A percentile compares a stretch with the other conserved stretches of the same genome.
These are phyloP conservation scores for Apostichopus californicus DNA, from an alignment of 35 echinoderm and acorn worm species.

Conservation along the genomic window DNA sequence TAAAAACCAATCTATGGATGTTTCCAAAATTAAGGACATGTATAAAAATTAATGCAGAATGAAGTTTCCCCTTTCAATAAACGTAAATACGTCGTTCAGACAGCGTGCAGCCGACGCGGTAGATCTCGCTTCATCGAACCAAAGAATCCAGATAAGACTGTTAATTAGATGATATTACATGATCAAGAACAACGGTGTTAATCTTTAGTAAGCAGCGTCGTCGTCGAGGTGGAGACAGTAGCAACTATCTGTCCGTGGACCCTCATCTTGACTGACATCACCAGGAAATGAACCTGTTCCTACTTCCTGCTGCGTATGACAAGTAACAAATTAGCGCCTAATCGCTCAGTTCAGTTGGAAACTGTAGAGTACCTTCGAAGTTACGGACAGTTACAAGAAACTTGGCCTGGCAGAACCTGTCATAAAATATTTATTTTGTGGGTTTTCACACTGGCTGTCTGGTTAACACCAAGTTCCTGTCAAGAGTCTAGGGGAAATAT, in stretches of 20 bases:
- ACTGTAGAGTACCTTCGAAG: not conserved
- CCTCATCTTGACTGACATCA: not conserved
- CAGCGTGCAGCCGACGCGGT: not conserved
- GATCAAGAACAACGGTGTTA: not conserved
- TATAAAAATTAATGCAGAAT: too few relatives aligned
- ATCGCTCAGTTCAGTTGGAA: not conserved
- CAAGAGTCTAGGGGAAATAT: not conserved
- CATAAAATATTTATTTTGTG: not conserved
- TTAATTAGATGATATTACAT: constrained; percentile 1
- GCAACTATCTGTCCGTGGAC: not conserved
- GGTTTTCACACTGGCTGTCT: not conserved
- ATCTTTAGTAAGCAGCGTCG: not conserved
- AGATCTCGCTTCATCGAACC: not conserved
- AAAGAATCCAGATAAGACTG: not conserved
- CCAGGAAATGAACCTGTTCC: not conserved
- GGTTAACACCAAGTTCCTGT: not conserved
- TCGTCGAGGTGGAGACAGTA: not conserved
- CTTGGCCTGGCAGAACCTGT: not conserved
- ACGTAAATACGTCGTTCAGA: not conserved
- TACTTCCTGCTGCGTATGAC: not conserved
- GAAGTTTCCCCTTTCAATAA: too few relatives aligned
- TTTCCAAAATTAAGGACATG: too few relatives aligned
- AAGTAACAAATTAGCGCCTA: not conserved
- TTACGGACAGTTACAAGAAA: not conserved
- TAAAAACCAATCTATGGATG: too few relatives aligned